These are phyloP conservation scores for Carcharodon carcharias DNA, from an alignment of 2,797 vertebrate species.

Conservation along the genomic window DNA sequence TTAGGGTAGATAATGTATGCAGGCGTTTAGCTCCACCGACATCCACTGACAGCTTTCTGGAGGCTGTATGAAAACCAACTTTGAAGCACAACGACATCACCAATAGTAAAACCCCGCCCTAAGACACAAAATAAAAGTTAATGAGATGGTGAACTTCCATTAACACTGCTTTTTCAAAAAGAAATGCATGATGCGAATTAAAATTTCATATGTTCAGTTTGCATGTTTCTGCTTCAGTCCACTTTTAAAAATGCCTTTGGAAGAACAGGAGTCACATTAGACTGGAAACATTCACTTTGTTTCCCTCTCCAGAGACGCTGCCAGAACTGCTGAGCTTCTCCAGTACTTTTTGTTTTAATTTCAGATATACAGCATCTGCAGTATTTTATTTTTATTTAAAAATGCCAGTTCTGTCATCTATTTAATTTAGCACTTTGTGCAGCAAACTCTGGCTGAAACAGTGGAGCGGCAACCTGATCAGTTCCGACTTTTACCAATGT, in stretches of 20 bases:
- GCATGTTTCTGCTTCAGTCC: not conserved
- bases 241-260: not conserved
- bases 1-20: conserved; percentile 83
- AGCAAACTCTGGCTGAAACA: not conserved
- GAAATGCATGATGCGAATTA: not conserved
- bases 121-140: conserved; percentile 13
- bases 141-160: not conserved
- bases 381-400: not conserved
- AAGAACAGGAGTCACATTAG: no score
- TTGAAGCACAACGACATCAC: conserved; percentile 83
- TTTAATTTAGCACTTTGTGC: not conserved
- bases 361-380: no score
- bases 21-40: conserved; percentile 88
- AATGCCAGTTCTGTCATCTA: not conserved
- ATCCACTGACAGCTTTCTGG: conserved; percentile 85
- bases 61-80: conserved; percentile 85
- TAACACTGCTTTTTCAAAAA: not conserved
- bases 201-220: not conserved
- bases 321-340: no score
- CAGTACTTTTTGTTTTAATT: no score
- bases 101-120: conserved; percentile 91
- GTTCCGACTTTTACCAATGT: not conserved
- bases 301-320: no score
- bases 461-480: not conserved
- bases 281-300: no score